Percentiles rank a stretch among this genome's conserved stretches.
Evolutionary conservation across 2,888 invertebrate genomes (phyloP).

Genomic region (Sinhomidia bicolor): DNA sequence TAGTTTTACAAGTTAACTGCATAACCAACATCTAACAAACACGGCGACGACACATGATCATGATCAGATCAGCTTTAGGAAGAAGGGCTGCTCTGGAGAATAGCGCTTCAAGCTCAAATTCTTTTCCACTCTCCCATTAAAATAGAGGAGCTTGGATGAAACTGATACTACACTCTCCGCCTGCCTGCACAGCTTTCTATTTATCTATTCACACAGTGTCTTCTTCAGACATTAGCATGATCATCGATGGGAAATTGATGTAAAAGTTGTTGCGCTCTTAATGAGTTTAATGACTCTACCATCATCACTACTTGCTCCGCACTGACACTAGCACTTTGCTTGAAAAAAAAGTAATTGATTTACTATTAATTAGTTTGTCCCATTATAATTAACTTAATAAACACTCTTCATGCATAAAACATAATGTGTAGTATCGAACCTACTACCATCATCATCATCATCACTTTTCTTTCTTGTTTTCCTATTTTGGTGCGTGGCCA

Average conservation of each 20-base stretch:
- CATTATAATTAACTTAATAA: slow-evolving; percentile 26
- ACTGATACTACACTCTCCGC: background rate
- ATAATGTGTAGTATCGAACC: too few species aligned
- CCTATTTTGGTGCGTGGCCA: background rate
- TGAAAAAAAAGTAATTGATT: background rate
- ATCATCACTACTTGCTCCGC: background rate
- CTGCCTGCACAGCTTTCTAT: background rate
- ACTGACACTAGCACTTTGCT: background rate
- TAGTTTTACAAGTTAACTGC: too few species aligned
- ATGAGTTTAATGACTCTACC: slow-evolving; percentile 58
- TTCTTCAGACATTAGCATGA: background rate
- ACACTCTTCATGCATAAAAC: background rate
- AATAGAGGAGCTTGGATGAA: too few species aligned
- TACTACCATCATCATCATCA: background rate
- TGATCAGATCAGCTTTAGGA: too few species aligned
- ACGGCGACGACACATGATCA: too few species aligned
- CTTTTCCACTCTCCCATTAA: too few species aligned
- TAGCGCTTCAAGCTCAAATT: slow-evolving; percentile 9
- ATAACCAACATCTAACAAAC: too few species aligned
- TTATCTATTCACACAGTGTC: slow-evolving; percentile 35
- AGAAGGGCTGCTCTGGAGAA: too few species aligned
- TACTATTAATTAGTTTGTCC: slow-evolving; percentile 12
- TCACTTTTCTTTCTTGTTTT: background rate
- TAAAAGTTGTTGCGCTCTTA: slow-evolving; percentile 34
- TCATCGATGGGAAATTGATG: background rate